Percentiles rank a stretch among this genome's conserved stretches.
Evolutionary conservation across 2,797 vertebrate genomes (phyloP).

Genomic region (Catamblyrhynchus diadema): DNA sequence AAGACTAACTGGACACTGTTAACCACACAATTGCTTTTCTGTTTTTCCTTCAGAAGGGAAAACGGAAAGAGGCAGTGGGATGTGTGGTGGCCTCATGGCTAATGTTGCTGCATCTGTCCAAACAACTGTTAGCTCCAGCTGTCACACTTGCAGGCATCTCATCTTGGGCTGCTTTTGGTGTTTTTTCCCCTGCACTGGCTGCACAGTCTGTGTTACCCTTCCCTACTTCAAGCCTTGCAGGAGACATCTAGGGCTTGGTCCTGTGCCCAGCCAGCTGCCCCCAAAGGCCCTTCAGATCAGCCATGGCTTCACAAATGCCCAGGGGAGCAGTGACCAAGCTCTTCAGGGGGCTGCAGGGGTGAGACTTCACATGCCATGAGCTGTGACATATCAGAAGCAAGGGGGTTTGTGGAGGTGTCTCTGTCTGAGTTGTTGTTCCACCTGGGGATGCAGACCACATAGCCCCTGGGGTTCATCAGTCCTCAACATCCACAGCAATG

Average conservation of each 20-base stretch:
- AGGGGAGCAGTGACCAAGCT: not conserved
- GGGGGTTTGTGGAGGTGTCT: not conserved
- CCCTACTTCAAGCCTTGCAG: not conserved
- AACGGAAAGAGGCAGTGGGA: not conserved
- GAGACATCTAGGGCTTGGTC: not conserved
- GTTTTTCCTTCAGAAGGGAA: not conserved
- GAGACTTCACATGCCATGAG: accelerated
- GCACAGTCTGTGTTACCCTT: no score
- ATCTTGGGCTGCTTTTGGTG: not conserved
- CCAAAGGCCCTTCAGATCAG: not conserved
- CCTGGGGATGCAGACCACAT: not conserved
- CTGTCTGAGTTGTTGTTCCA: not conserved
- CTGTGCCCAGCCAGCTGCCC: not conserved
- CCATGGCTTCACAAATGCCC: not conserved
- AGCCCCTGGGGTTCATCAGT: accelerated
- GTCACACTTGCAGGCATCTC: accelerated
- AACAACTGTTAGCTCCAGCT: accelerated
- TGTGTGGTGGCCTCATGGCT: accelerated
- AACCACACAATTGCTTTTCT: accelerated
- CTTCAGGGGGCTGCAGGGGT: not conserved
- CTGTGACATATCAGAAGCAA: not conserved
- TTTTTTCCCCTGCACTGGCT: not conserved
- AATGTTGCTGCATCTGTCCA: not conserved
- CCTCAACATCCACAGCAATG: not conserved
- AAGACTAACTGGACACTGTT: not conserved